Percentiles rank a stretch among this genome's conserved stretches.
Conservation (phyloP, 1,140 invertebrate species). For the Chironomus tepperi region DNA sequence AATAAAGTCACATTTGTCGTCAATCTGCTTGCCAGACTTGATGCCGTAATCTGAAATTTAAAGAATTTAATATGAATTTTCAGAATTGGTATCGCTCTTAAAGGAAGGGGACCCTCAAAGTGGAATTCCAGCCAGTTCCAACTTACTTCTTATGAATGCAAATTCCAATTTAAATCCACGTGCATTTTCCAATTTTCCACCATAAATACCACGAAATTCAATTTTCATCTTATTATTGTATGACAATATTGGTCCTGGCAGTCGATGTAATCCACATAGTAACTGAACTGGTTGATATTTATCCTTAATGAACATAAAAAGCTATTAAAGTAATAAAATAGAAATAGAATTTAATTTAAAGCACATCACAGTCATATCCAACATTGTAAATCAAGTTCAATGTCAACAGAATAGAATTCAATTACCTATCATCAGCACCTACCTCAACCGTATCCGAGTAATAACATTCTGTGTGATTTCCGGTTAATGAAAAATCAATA, state of each 20-base stretch:
- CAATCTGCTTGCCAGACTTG: constrained; percentile 60
- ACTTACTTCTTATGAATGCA: constrained; percentile 79
- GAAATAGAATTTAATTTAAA: constrained; percentile 33
- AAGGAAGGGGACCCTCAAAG: too few species aligned
- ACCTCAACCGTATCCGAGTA: constrained; percentile 3
- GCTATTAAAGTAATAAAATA: constrained; percentile 38
- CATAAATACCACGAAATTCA: constrained; percentile 65
- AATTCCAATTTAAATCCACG: constrained; percentile 81
- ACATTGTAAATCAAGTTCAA: constrained; percentile 27
- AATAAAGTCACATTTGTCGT: constrained; percentile 68
- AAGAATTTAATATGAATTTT: background rate
- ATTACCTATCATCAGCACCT: background rate
- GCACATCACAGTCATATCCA: too few species aligned
- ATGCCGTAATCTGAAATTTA: constrained; percentile 70
- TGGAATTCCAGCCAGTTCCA: background rate
- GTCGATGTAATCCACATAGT: constrained; percentile 62
- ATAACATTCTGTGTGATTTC: background rate
- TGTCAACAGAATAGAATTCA: background rate
- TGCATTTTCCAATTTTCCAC: constrained; percentile 50
- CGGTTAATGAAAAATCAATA: background rate
- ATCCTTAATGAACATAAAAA: constrained; percentile 31
- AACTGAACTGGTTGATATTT: constrained; percentile 52
- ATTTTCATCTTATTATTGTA: constrained; percentile 72
- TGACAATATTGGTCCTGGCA: constrained; percentile 81
- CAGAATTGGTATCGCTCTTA: too few species aligned